A percentile compares a stretch with the other conserved stretches of the same genome.
Evolutionary conservation across 2,113 vertebrate genomes (phyloP).

Genomic region (Melanotaenia duboulayi): DNA sequence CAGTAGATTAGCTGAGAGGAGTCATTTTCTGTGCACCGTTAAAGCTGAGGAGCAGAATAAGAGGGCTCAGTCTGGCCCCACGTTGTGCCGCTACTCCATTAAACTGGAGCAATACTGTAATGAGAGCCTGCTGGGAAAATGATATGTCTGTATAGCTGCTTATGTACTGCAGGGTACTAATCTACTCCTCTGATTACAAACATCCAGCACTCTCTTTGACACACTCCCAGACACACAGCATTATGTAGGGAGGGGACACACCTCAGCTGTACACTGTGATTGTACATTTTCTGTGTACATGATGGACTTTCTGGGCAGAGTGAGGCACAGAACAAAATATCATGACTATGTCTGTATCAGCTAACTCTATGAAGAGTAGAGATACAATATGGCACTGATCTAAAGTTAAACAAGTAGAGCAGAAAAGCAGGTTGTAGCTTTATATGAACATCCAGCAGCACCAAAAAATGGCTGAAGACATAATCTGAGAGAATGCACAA

Average conservation of each 20-base stretch:
- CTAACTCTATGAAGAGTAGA: constrained; percentile 45
- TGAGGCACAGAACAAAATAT: constrained; percentile 56
- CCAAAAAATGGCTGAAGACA: constrained; percentile 6
- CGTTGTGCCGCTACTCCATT: constrained; percentile 61
- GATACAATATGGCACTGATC: constrained; percentile 14
- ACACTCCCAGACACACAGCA: constrained; percentile 60
- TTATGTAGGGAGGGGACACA: constrained; percentile 65
- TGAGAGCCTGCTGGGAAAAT: constrained; percentile 82
- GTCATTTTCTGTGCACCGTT: constrained; percentile 64
- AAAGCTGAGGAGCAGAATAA: constrained; percentile 61
- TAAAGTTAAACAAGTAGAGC: constrained; percentile 36
- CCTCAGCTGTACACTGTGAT: constrained; percentile 67
- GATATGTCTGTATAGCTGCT: constrained; percentile 74
- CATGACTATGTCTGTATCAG: constrained; percentile 56
- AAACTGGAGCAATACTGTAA: constrained; percentile 73
- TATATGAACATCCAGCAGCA: constrained; percentile 41
- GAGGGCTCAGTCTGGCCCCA: constrained; percentile 68
- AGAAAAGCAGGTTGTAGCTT: constrained; percentile 30
- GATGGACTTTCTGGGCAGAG: constrained; percentile 63
- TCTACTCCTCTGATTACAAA: constrained; percentile 80
- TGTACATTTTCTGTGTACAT: constrained; percentile 68
- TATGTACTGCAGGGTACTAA: constrained; percentile 77
- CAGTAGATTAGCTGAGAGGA: constrained; percentile 53
- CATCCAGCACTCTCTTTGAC: constrained; percentile 61
- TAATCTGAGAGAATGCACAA: constrained; percentile 5